Conservation (phyloP, 2,797 vertebrate species). For the Numenius phaeopus region DNA sequence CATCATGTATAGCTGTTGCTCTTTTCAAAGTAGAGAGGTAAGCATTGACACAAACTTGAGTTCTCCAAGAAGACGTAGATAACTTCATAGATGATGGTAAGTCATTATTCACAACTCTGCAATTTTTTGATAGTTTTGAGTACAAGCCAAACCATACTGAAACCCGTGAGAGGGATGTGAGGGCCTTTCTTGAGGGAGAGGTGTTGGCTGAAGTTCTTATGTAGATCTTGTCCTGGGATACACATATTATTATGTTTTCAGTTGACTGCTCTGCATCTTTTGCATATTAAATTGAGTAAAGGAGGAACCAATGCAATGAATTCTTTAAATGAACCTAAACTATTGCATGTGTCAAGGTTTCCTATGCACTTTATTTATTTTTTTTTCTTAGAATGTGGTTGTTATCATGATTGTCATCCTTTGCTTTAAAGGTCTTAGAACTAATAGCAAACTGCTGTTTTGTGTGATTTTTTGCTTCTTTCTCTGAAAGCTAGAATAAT, state of each 20-base stretch:
- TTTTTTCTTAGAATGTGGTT: background rate
- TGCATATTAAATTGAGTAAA: background rate
- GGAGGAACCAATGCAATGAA: background rate
- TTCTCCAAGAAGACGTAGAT: background rate
- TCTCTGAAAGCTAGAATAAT: background rate
- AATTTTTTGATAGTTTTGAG: background rate
- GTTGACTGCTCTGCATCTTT: background rate
- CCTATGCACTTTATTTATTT: background rate
- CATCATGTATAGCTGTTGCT: background rate
- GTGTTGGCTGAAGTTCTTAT: background rate
- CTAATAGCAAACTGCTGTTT: background rate
- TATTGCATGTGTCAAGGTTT: background rate
- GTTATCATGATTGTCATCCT: background rate
- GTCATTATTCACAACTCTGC: background rate
- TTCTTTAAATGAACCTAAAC: background rate
- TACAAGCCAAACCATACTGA: background rate
- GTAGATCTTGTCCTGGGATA: background rate
- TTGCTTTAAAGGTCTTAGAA: background rate
- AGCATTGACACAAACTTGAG: background rate
- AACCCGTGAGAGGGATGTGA: background rate
- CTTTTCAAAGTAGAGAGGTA: background rate
- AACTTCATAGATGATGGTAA: background rate
- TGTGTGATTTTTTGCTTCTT: background rate
- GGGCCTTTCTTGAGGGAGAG: background rate
- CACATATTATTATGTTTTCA: background rate